A percentile compares a stretch with the other conserved stretches of the same genome.
Evolutionary conservation across 2,888 invertebrate species (phyloP).

Genomic region (Oxyteleia sp.): DNA sequence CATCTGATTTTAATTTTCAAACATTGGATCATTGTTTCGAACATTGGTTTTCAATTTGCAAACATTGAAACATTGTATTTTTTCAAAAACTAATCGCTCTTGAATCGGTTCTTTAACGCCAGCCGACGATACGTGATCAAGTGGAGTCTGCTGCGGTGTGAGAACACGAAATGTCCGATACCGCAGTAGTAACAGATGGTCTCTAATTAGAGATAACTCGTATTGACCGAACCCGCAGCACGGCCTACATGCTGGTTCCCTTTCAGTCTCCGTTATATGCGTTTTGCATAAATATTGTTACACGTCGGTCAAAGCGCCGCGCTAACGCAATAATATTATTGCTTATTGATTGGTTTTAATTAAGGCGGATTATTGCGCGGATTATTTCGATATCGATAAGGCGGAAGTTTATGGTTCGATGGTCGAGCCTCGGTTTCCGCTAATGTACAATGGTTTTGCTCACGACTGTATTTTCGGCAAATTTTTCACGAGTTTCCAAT

Average conservation of each 20-base stretch:
- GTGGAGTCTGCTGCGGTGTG: conserved; percentile 39
- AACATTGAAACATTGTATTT: too few species aligned
- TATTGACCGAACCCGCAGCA: conserved; percentile 61
- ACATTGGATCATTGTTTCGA: too few species aligned
- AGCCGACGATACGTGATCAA: conserved; percentile 41
- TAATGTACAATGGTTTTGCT: too few species aligned
- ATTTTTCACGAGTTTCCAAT: too few species aligned
- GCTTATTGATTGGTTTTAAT: conserved; percentile 30
- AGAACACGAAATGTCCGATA: conserved; percentile 59
- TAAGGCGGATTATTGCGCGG: background rate
- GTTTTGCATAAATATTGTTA: conserved; percentile 45
- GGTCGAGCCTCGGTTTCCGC: conserved; percentile 1
- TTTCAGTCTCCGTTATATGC: conserved; percentile 22
- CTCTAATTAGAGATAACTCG: conserved; percentile 71
- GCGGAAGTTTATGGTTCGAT: background rate
- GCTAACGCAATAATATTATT: conserved; percentile 15
- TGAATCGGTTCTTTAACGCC: conserved; percentile 49
- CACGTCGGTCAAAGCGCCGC: conserved; percentile 10
- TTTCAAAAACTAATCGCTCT: conserved; percentile 39
- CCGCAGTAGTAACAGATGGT: conserved; percentile 69
- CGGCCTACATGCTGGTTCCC: conserved; percentile 56
- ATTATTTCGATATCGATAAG: conserved; percentile 31
- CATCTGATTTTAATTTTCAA: too few species aligned
- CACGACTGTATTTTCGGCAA: too few species aligned
- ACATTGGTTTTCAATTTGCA: too few species aligned